Evolutionary conservation across 2,888 invertebrate species (phyloP), one percentile per base, ranked within the genome.

Genomic region (Epinotia ramella): DNA sequence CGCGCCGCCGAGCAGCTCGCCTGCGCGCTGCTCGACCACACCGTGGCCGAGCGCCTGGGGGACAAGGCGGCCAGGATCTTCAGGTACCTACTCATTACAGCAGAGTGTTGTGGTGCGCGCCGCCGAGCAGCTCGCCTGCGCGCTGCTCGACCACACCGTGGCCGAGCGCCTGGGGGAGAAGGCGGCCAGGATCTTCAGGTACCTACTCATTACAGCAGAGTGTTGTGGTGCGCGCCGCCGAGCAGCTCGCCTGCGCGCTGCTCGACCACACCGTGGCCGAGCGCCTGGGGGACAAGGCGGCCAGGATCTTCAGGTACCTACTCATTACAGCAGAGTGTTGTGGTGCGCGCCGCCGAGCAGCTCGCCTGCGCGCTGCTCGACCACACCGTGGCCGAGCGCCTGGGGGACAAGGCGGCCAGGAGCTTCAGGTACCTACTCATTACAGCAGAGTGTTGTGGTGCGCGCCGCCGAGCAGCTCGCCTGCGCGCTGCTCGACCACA

Each of bases 21-120:
- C n/a, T 96, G 96, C 91, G 95, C 96, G 64, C 95, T 96, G 69
- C 93, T 98, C 0, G 98, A 98, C 84, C 97, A 97, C 83, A 95
- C 97, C 40, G 97, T 99, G 70, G 96, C 97, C 53, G 98, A 99
- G 93, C 96, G 98, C 81, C 97, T 97, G 85, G 98, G 98, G 62
- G 96, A 96, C 4, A 97, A 98, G 89, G 97, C 98, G 0, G 96
- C 97, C 0, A 95, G 98, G 88, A 97, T 98, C 85, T 99, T 98
- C 88, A 95, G 97, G 95, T 96, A 60, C 24, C 24, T 24, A n/a
- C n/a, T n/a, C n/a, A n/a, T n/a, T n/a, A n/a, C n/a, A n/a, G n/a
- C n/a, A n/a, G n/a, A n/a, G n/a, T n/a, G n/a, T n/a, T n/a, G n/a
- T n/a, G n/a, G n/a, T n/a, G 79, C 94, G 95, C 79, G 97, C 97